Percentiles rank a stretch among this genome's conserved stretches.
phyloP scores from a whole-genome alignment of 2,888 invertebrate genomes.

The Phragmatobia fuliginosa region DNA sequence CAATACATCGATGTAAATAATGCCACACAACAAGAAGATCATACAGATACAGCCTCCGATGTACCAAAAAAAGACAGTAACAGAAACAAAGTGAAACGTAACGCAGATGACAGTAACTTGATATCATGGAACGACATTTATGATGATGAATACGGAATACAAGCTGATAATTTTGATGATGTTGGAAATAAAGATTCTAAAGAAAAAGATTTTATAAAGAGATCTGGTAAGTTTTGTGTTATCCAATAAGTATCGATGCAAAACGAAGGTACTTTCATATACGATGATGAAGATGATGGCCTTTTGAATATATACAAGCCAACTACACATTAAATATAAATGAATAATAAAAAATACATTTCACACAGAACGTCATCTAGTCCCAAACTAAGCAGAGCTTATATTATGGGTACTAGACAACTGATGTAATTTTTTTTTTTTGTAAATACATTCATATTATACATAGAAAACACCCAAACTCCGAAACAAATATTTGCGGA shows the following conservation, averaged over 20 bases:
- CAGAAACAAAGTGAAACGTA: slow-evolving; percentile 64
- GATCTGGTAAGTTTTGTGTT: slow-evolving; percentile 50
- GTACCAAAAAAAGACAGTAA: slow-evolving; percentile 2
- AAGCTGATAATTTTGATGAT: slow-evolving; percentile 54
- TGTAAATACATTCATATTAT: no score
- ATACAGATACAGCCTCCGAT: slow-evolving; percentile 15
- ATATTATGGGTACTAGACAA: no score
- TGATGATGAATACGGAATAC: slow-evolving; percentile 76
- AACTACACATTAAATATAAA: no score
- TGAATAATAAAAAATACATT: no score
- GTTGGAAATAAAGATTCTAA: slow-evolving; percentile 56
- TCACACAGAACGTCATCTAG: no score
- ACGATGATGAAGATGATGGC: no score
- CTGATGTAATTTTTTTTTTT: no score
- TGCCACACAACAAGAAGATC: slow-evolving; percentile 8
- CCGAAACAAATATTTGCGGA: no score
- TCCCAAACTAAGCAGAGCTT: no score
- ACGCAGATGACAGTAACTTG: slow-evolving; percentile 59
- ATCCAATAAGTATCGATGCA: neutral
- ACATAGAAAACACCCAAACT: no score
- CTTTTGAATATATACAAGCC: no score
- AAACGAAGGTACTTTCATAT: no score
- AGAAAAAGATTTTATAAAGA: slow-evolving; percentile 56
- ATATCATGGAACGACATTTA: slow-evolving; percentile 79
- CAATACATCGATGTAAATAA: slow-evolving; percentile 1